Percentiles rank a stretch among this genome's conserved stretches.
Evolutionary conservation across 1,140 invertebrate genomes (phyloP).

Genomic region (Cyclargus thomasi): DNA sequence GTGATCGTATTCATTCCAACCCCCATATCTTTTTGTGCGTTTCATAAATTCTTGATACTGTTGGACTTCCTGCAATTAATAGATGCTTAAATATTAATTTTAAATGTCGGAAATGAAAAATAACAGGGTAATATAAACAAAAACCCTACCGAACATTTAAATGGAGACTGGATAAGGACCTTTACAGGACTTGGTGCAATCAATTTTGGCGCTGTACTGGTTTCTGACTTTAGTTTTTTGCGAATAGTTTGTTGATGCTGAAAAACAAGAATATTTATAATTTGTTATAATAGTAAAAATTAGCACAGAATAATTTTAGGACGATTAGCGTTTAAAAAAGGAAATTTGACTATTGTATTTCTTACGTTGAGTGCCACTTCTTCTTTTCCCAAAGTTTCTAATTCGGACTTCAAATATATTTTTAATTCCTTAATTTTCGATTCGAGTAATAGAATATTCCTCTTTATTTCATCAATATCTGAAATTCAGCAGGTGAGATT

Average conservation of each 20-base stretch:
- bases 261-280: slow-evolving; percentile 13
- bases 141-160: slow-evolving; percentile 49
- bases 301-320: too few species aligned
- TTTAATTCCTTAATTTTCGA: slow-evolving; percentile 54
- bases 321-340: too few species aligned
- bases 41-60: slow-evolving; percentile 69
- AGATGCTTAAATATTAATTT: background rate
- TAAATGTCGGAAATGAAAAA: too few species aligned
- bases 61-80: slow-evolving; percentile 60
- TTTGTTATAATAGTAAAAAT: too few species aligned
- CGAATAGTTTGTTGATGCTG: background rate
- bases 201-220: slow-evolving; percentile 20
- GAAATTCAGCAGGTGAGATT: slow-evolving; percentile 24
- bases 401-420: slow-evolving; percentile 41
- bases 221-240: background rate
- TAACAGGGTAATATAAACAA: too few species aligned
- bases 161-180: slow-evolving; percentile 47
- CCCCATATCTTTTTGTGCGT: slow-evolving; percentile 63
- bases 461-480: slow-evolving; percentile 68
- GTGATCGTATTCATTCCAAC: slow-evolving; percentile 73
- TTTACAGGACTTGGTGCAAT: slow-evolving; percentile 53
- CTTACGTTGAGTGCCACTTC: slow-evolving; percentile 21
- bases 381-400: slow-evolving; percentile 35
- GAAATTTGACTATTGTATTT: too few species aligned
- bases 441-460: slow-evolving; percentile 56